These are phyloP conservation scores for Willisornis vidua DNA, from an alignment of 2,113 vertebrate species.

Conservation along the genomic window DNA sequence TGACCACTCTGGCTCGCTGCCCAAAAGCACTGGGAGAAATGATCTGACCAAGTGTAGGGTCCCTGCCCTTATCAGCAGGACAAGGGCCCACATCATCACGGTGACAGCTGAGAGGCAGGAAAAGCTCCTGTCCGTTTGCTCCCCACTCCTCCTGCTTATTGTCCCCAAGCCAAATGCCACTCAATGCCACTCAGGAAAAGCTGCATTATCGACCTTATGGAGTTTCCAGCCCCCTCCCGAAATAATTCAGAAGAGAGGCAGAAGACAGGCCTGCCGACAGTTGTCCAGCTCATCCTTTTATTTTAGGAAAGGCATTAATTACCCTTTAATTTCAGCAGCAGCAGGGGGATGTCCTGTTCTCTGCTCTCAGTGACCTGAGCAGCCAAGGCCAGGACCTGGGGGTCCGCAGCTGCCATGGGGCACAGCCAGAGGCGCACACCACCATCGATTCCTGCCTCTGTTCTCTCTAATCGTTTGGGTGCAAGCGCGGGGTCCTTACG, in stretches of 20 bases:
- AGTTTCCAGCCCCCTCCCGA: background rate
- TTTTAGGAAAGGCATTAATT: background rate
- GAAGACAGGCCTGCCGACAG: background rate
- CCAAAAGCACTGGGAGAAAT: background rate
- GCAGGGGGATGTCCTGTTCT: constrained; percentile 71
- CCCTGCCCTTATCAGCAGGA: background rate
- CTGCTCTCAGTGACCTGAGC: constrained; percentile 73
- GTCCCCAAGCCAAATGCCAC: background rate
- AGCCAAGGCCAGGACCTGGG: constrained; percentile 74
- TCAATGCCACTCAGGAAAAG: background rate
- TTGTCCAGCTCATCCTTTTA: background rate
- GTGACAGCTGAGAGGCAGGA: background rate
- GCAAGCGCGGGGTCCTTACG: background rate
- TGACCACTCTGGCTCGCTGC: background rate
- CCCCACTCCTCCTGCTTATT: background rate
- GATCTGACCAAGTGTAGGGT: background rate
- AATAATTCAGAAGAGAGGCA: background rate
- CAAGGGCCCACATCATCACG: background rate
- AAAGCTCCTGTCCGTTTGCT: background rate
- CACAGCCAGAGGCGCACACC: background rate
- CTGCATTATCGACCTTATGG: no score
- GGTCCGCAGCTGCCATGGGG: constrained; percentile 53
- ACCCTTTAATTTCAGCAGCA: constrained; percentile 81
- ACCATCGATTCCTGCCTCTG: background rate
- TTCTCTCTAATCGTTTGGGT: background rate